Base-by-base conservation (phyloP, 2,113 vertebrate species). In the Brachyhypopomus occidentalis region DNA sequence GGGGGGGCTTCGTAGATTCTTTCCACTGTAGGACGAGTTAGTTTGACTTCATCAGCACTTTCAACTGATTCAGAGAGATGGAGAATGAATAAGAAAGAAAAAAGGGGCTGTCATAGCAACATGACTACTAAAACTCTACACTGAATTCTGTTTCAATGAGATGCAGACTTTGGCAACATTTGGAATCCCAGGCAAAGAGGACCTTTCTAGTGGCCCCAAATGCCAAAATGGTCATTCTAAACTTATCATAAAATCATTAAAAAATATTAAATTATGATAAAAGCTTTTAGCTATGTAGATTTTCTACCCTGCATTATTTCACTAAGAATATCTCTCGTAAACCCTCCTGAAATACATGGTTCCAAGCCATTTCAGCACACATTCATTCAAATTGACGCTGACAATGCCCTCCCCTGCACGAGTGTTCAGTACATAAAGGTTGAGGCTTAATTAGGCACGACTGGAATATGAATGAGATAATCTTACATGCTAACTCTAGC, bases 391-490 rank as follows among this genome's bases (percentile, higher is more conserved):
- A 66, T 0, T 4, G 25, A 34, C 45, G 45, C 55, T 48, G 63
- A 69, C 38, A 34, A 23, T 41, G 66, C 45, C 41, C 17, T 80
- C 73, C 23, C 62, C 34, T 12, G 38, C 69, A 30, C 27, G 77
- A 19, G 38, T 77, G 36, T 45, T 52, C 59, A 71, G 64, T 79
- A 75, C 63, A 70, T 45, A 55, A 55, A 23, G 59, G 59, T 84
- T 72, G 77, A 76, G 63, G 58, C 56, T 41, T 81, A 75, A 82
- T 83, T 83, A 71, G 59, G 70, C 52, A 52, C 59, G 78, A 79
- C 77, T 77, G 72, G 67, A 83, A 77, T 81, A 77, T 75, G 84
- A 86, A 86, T 86, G 74, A 79, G 58, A n/a, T 77, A 83, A 82
- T 83, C 80, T 79, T 82, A 80, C 45, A 52, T 52, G 45, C 45